Evolutionary conservation across 2,888 invertebrate genomes (phyloP).

Genomic region (Macrosiphum euphorbiae): DNA sequence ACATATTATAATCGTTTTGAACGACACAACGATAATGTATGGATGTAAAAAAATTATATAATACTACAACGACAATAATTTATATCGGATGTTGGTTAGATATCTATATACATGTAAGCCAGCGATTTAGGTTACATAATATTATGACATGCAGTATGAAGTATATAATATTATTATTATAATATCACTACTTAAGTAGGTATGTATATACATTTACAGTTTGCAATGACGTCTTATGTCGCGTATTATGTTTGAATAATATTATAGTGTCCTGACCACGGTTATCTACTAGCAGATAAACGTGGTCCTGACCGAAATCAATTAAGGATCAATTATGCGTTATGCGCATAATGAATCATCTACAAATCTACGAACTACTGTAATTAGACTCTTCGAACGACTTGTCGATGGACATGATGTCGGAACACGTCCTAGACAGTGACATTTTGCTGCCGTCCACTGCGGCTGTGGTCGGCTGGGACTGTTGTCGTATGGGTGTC

Average conservation of each 20-base stretch:
- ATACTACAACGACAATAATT: background rate
- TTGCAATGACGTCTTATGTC: background rate
- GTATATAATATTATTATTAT: background rate
- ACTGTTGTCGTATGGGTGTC: background rate
- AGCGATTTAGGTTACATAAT: background rate
- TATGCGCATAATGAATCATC: background rate
- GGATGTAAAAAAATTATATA: background rate
- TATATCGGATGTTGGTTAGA: background rate
- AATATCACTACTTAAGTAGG: background rate
- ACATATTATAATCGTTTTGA: background rate
- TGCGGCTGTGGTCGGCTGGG: background rate
- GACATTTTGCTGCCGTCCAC: slow-evolving; percentile 41
- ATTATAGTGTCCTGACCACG: background rate
- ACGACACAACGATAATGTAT: background rate
- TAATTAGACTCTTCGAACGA: slow-evolving; percentile 62
- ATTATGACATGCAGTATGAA: background rate
- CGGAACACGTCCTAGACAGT: slow-evolving; percentile 54
- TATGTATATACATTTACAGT: background rate
- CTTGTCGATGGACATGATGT: slow-evolving; percentile 61
- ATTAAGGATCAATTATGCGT: background rate
- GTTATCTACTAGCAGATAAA: no score
- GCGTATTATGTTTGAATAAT: background rate
- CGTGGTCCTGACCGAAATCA: background rate
- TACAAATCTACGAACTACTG: slow-evolving; percentile 47
- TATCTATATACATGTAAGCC: background rate